Base-by-base conservation (phyloP, 1,140 invertebrate genomes). In the Bombyx mori region DNA sequence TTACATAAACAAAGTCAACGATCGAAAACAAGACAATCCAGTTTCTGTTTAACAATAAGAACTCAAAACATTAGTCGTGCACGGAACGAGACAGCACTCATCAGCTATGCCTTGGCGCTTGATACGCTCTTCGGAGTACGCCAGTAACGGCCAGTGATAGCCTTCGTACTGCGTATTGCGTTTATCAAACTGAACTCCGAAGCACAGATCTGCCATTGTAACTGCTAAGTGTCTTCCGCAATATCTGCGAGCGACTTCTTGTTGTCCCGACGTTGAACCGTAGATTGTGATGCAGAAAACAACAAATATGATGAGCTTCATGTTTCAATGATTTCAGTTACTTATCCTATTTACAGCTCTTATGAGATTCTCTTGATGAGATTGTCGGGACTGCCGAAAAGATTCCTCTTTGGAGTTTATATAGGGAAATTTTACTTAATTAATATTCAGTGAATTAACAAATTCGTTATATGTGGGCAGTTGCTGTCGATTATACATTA, bases 31-130 rank as follows among this genome's bases (percentile, higher is more conserved):
- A 5, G 2, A 35, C 26, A 35, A 35, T 35, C 4, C 26, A 35
- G 26, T 35, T 35, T 35, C 26, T 35, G 10, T 47, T 9, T 50
- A 55, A 26, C 54, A 55, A 22, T 55, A 55, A 8, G 45, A 35
- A 22, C 45, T n/a, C 44, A 55, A 35, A 7, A 35, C 45, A 5
- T 55, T 22, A 2, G 8, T 8, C 8, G 44, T 26, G 45, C 54
- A 55, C 10, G 44, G 8, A 5, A 26, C 7, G 42, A 12, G 12
- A 45, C 54, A 55, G 8, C 54, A 55, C 1, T 55, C 54, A 6
- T 55, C 54, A 54, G 42, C 42, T 42, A 35, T 35, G 26, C 26
- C 26, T 5, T 35, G 26, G 26, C 26, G 26, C 4, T 35, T 35
- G 26, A 35, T 35, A 35, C 26, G 26, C 4, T 35, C 26, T 35